These are phyloP conservation scores for Nematolebias whitei DNA, from an alignment of 2,113 vertebrate species.

Conservation along the genomic window DNA sequence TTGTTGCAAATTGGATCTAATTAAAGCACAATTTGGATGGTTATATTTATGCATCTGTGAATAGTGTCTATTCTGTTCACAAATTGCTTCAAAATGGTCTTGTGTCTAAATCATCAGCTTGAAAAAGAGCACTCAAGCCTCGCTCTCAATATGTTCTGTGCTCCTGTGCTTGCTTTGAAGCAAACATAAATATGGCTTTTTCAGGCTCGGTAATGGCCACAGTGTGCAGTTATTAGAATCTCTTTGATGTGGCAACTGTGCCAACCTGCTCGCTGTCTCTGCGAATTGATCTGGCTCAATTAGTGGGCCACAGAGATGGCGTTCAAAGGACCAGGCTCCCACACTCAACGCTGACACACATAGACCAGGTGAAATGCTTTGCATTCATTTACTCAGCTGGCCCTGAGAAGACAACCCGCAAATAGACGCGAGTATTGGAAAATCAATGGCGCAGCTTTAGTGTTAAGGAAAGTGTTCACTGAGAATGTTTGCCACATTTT, in stretches of 20 bases:
- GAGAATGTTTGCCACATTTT: constrained; percentile 29
- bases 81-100: constrained; percentile 49
- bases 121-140: constrained; percentile 41
- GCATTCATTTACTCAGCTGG: constrained; percentile 67
- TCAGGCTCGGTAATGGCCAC: constrained; percentile 71
- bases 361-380: constrained; percentile 68
- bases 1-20: constrained; percentile 35
- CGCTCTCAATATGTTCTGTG: constrained; percentile 36
- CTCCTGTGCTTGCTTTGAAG: constrained; percentile 71
- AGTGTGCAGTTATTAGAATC: constrained; percentile 76
- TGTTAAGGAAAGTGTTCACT: constrained; percentile 30
- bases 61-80: constrained; percentile 39
- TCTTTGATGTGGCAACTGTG: constrained; percentile 80
- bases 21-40: constrained; percentile 50
- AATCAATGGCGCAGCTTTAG: constrained; percentile 57
- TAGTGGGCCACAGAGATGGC: constrained; percentile 59
- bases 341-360: constrained; percentile 59
- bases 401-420: constrained; percentile 53
- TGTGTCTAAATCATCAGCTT: constrained; percentile 30
- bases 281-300: constrained; percentile 77
- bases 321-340: constrained; percentile 67
- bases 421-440: constrained; percentile 55
- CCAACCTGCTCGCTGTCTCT: constrained; percentile 68
- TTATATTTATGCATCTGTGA: constrained; percentile 40
- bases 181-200: constrained; percentile 70